phyloP scores from a whole-genome alignment of 2,113 vertebrate genomes.

The Phylloscopus trochilus region DNA sequence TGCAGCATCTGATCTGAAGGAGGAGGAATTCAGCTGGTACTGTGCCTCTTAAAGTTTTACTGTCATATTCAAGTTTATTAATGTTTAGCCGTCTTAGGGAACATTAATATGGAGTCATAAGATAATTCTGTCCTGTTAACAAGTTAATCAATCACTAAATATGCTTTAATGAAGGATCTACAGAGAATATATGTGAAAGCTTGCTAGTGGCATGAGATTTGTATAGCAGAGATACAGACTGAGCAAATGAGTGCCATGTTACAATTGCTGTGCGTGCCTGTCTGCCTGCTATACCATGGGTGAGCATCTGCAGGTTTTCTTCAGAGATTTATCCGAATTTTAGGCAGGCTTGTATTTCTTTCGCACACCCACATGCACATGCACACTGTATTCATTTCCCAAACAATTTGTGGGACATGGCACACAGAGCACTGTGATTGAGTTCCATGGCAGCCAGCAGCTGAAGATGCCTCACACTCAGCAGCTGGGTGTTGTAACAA shows the following conservation, averaged over 20 bases:
- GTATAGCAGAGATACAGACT: not conserved
- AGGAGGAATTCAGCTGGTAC: conserved; percentile 4
- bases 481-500: not conserved
- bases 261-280: not conserved
- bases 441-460: not conserved
- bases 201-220: not conserved
- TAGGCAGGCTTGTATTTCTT: not conserved
- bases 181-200: not conserved
- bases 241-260: not conserved
- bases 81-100: not conserved
- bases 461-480: not conserved
- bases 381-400: not conserved
- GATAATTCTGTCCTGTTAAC: conserved; percentile 6
- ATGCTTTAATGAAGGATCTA: not conserved
- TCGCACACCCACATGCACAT: not conserved
- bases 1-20: conserved; percentile 33
- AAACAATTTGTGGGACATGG: not conserved
- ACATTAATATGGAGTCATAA: conserved; percentile 1
- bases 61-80: conserved; percentile 30
- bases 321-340: not conserved
- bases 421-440: not conserved
- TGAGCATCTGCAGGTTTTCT: not conserved
- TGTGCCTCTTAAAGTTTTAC: conserved; percentile 22
- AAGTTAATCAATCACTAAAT: conserved; percentile 44
- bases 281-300: not conserved